Evolutionary conservation across 1,140 invertebrate species (phyloP).

Genomic region (Cepaea nemoralis): DNA sequence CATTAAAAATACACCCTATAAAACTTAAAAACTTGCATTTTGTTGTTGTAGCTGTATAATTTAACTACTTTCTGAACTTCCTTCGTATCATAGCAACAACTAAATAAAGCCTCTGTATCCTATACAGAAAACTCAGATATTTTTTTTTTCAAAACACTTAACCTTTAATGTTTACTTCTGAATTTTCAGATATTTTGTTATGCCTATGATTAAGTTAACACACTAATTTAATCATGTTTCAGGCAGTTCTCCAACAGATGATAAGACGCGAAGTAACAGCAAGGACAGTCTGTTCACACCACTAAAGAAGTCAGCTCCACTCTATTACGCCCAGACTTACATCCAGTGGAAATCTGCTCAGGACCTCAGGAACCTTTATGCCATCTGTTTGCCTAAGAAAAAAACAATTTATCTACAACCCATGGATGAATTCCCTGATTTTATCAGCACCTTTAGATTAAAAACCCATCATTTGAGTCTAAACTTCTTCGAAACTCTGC

Average conservation of each 20-base stretch:
- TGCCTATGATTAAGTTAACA: too few relatives aligned
- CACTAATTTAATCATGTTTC: neutral
- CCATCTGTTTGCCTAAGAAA: constrained; percentile 45
- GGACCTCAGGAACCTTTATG: constrained; percentile 48
- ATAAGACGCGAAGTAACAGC: neutral
- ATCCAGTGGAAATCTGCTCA: constrained; percentile 53
- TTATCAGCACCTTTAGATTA: constrained; percentile 52
- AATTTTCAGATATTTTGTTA: too few relatives aligned
- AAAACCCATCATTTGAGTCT: constrained; percentile 34
- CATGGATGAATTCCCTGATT: constrained; percentile 60
- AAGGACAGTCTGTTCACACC: constrained; percentile 43
- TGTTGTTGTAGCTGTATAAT: too few relatives aligned
- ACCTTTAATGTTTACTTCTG: too few relatives aligned
- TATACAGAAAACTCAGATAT: too few relatives aligned
- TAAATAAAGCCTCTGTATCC: too few relatives aligned
- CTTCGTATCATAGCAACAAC: too few relatives aligned
- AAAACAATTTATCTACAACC: constrained; percentile 59
- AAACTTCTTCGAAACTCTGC: constrained; percentile 52
- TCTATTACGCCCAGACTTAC: constrained; percentile 55
- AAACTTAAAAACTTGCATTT: too few relatives aligned
- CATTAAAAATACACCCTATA: too few relatives aligned
- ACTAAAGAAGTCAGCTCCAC: constrained; percentile 42
- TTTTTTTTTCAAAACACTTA: too few relatives aligned
- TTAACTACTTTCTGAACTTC: too few relatives aligned
- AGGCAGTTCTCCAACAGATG: neutral